Conservation (phyloP, 2,113 vertebrate species). For the Chunga burmeisteri region DNA sequence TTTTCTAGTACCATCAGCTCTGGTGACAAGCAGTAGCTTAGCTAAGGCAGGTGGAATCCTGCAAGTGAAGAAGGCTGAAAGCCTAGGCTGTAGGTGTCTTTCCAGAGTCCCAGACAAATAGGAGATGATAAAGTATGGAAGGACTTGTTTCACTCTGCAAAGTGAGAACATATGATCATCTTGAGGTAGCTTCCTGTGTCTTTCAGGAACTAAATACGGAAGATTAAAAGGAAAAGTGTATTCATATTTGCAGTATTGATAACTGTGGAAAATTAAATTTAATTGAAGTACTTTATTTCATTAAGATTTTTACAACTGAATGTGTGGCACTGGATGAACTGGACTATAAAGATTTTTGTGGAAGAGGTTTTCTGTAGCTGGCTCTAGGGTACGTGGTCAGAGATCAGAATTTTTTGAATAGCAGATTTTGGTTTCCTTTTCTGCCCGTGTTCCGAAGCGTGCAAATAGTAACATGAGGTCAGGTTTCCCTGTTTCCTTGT, state of each 20-base stretch:
- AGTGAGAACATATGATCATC: not conserved
- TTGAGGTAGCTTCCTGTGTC: not conserved
- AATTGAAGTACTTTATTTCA: not conserved
- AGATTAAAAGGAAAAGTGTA: not conserved
- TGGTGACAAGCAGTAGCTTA: not conserved
- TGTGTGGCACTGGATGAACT: not conserved
- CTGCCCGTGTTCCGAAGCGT: not conserved
- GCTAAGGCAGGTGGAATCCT: not conserved
- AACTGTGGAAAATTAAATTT: not conserved
- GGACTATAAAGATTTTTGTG: not conserved
- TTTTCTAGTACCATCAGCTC: not conserved
- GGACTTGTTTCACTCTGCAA: not conserved
- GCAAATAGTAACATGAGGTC: not conserved
- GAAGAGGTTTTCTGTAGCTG: not conserved
- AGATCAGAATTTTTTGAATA: not conserved
- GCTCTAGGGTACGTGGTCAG: not conserved
- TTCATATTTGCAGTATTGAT: not conserved
- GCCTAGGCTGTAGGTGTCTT: not conserved
- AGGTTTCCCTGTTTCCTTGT: not conserved
- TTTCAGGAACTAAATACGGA: not conserved
- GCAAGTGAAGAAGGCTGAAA: not conserved
- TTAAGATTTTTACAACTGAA: not conserved
- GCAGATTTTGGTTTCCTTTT: not conserved
- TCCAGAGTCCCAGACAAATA: not conserved
- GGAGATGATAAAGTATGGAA: not conserved